Evolutionary conservation across 2,113 vertebrate species (phyloP).

Genomic region (Sceloporus undulatus): DNA sequence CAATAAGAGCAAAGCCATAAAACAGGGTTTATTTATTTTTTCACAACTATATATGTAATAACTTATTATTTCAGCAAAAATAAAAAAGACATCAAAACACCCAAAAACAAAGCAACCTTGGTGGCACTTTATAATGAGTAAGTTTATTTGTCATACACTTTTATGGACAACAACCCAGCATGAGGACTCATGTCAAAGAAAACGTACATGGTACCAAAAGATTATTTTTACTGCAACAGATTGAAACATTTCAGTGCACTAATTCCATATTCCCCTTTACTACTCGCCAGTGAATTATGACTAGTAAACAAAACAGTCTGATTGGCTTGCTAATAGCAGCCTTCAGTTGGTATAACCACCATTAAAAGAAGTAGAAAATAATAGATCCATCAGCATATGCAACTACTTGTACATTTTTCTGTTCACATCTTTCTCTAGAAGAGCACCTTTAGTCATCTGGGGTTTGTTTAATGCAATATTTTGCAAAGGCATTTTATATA

Average conservation of each 20-base stretch:
- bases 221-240: no score
- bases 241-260: neutral
- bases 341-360: neutral
- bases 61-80: no score
- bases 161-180: no score
- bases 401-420: slow-evolving; percentile 34
- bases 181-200: no score
- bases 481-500: neutral
- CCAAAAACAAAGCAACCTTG: no score
- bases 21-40: no score
- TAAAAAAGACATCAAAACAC: no score
- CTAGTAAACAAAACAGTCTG: slow-evolving; percentile 6
- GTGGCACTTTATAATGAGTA: no score
- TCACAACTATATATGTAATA: no score
- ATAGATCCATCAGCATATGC: neutral
- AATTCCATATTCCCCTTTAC: neutral
- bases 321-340: neutral
- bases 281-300: neutral
- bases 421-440: neutral
- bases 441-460: slow-evolving; percentile 28
- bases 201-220: no score
- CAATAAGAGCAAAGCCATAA: no score
- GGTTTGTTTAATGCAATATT: slow-evolving; percentile 3
- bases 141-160: no score
- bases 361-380: neutral